phyloP scores from a whole-genome alignment of 1,140 invertebrate genomes.

The Caenorhabditis latens region DNA sequence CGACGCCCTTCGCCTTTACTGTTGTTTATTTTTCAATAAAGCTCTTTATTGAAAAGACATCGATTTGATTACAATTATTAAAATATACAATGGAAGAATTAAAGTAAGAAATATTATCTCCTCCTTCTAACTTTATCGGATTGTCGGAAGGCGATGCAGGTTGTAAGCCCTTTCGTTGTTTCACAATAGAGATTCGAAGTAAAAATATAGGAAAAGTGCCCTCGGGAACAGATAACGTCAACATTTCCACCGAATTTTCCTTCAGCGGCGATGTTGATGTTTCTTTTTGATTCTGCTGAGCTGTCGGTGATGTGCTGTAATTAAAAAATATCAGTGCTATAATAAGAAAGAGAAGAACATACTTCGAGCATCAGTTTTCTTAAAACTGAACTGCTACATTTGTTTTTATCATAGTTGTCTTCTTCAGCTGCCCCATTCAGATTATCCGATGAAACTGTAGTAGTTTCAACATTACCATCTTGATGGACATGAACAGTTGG shows the following conservation, averaged over 20 bases:
- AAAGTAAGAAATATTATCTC: not conserved
- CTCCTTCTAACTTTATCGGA: slow-evolving; percentile 50
- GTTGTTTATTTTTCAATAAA: slow-evolving; percentile 56
- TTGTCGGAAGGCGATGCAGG: slow-evolving; percentile 68
- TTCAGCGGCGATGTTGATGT: slow-evolving; percentile 64
- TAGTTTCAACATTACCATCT: slow-evolving; percentile 9
- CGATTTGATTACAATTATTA: slow-evolving; percentile 39
- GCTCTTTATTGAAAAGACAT: slow-evolving; percentile 4
- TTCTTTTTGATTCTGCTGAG: slow-evolving; percentile 66
- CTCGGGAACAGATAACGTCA: slow-evolving; percentile 67
- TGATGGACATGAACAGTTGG: slow-evolving; percentile 29
- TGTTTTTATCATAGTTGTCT: slow-evolving; percentile 53
- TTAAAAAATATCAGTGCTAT: not conserved
- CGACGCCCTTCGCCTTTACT: slow-evolving; percentile 41
- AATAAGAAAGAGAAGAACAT: not conserved
- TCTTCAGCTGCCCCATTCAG: not conserved
- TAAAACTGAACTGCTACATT: slow-evolving; percentile 65
- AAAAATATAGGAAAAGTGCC: slow-evolving; percentile 66
- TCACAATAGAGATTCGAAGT: slow-evolving; percentile 66
- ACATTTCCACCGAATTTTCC: slow-evolving; percentile 66
- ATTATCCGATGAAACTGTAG: not conserved
- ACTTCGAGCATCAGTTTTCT: slow-evolving; percentile 67
- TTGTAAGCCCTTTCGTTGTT: slow-evolving; percentile 63
- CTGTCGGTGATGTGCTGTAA: slow-evolving; percentile 65
- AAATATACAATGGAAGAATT: not conserved